phyloP scores from a whole-genome alignment of 2,888 invertebrate species.

The Thera obeliscata region DNA sequence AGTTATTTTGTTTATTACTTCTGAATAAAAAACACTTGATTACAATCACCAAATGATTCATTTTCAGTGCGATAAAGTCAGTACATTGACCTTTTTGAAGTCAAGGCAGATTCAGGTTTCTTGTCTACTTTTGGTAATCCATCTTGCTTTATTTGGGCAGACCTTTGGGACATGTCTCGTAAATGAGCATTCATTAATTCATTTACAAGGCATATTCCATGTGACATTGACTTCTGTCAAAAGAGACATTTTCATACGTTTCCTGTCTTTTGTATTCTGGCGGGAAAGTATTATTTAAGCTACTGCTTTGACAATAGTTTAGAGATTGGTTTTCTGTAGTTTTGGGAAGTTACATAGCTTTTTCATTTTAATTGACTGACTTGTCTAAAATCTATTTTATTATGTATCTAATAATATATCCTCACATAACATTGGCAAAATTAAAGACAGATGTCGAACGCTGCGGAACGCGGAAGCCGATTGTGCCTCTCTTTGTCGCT shows the following conservation, averaged over 20 bases:
- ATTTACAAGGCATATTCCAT: constrained; percentile 21
- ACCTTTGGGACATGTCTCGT: constrained; percentile 62
- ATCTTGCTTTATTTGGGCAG: constrained; percentile 60
- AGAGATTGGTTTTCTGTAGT: no score
- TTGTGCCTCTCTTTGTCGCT: no score
- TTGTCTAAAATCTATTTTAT: no score
- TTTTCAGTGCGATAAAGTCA: constrained; percentile 18
- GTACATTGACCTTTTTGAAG: constrained; percentile 52
- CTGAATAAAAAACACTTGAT: no score
- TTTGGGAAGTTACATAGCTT: no score
- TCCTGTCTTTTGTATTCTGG: constrained; percentile 41
- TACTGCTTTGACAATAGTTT: background rate
- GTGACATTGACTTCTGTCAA: constrained; percentile 44
- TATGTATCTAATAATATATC: no score
- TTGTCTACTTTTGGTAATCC: constrained; percentile 61
- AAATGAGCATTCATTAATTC: constrained; percentile 44
- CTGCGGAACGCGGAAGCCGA: no score
- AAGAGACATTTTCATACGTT: constrained; percentile 26
- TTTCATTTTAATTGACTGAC: no score
- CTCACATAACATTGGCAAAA: no score
- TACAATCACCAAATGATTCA: background rate
- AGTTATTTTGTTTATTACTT: no score
- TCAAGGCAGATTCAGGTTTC: constrained; percentile 54
- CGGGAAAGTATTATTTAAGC: background rate
- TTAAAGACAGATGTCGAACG: no score